Evolutionary conservation across 2,113 vertebrate genomes (phyloP).

Genomic region (Rynchops niger): DNA sequence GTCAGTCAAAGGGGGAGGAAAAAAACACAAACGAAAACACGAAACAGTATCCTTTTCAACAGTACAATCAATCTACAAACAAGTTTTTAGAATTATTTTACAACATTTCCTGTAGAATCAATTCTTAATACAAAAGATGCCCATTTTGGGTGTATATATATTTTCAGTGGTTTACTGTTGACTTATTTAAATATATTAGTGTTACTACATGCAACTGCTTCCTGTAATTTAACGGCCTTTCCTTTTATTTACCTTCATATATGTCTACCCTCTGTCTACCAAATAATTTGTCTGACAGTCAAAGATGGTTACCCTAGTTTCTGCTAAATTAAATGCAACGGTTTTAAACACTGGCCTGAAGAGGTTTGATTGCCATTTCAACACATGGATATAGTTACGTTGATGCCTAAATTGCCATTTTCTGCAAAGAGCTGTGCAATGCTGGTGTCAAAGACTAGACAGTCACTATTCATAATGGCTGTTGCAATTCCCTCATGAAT

Average conservation of each 20-base stretch:
- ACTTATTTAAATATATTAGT: conserved; percentile 88
- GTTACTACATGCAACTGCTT: conserved; percentile 86
- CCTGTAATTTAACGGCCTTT: conserved; percentile 77
- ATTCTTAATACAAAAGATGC: conserved; percentile 90
- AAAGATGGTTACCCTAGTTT: conserved; percentile 70
- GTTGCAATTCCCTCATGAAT: conserved; percentile 99
- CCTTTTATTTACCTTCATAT: conserved; percentile 76
- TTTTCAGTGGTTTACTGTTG: conserved; percentile 86
- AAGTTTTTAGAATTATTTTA: conserved; percentile 94
- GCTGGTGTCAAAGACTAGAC: conserved; percentile 98
- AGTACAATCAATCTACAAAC: conserved; percentile 93
- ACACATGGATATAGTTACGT: conserved; percentile 99
- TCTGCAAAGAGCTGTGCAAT: conserved; percentile 99
- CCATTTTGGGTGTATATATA: conserved; percentile 84
- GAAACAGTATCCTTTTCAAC: conserved; percentile 78
- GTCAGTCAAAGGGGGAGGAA: conserved; percentile 73
- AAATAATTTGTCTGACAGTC: conserved; percentile 66
- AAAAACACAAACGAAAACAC: conserved; percentile 66
- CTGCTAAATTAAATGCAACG: conserved; percentile 72
- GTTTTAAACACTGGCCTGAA: conserved; percentile 81
- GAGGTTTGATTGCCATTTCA: conserved; percentile 78
- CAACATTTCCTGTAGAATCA: conserved; percentile 84
- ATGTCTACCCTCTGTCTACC: conserved; percentile 66
- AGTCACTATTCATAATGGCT: conserved; percentile 99
- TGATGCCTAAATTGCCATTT: conserved; percentile 99